Evolutionary conservation across 2,888 invertebrate species (phyloP), one percentile per base, ranked within the genome.

Genomic region (Drosophila lacicola): DNA sequence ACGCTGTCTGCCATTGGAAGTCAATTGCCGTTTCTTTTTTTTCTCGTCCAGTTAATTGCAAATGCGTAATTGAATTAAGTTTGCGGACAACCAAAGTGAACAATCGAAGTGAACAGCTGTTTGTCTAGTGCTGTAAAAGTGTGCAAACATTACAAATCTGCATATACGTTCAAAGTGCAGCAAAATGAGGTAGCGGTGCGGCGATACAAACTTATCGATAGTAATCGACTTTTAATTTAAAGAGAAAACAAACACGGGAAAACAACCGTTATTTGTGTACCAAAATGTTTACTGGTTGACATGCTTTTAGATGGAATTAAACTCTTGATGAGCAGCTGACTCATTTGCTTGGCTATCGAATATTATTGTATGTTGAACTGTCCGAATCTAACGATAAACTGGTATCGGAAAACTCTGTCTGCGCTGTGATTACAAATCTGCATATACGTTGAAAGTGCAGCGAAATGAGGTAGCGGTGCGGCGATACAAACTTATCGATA

Each of bases 1-100:
- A 79, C 63, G n/a, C 66, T 80, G 45, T 83, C 88, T 4, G 62
- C 78, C 90, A 90, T 90, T 67, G 14, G 54, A 19, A 0, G 11
- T 6, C 6, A 33, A 14, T 46, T 17, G 21, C 4, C 37, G 29
- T 29, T 46, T 39, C 2, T 29, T 17, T 50, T 70, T 21, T 51
- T 44, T 39, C 70, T 41, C 49, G 46, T 41, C 41, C 45, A 42
- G 44, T 46, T 37, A 39, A 8, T 29, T 19, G 49, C 50, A 61
- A 81, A 63, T 49, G 49, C 42, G 19, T 41, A 86, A 82, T 82
- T 80, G 5, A 80, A 82, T 82, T 75, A 75, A 37, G 25, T 54
- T 37, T n/a, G 21, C 46, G 39, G 36, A 54, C 17, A 45, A 53
- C 33, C 21, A 53, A 46, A n/a, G n/a, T 36, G 29, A 39, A 44